Base-by-base conservation (phyloP, 2,797 vertebrate species). In the Nasua narica region DNA sequence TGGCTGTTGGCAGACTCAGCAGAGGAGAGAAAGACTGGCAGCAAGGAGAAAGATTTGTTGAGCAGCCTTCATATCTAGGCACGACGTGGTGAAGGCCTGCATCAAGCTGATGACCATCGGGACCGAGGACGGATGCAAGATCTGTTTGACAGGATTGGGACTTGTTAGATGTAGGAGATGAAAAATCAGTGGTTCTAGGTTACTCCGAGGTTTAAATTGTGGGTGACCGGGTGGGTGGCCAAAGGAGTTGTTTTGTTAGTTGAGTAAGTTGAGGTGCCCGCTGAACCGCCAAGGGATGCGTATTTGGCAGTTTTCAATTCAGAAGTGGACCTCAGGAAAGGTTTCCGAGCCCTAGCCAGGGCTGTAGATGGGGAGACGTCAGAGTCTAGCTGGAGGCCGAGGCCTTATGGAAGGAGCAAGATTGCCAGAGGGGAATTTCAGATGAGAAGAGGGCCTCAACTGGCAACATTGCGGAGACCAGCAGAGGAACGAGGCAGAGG, bases 401-500 rank as follows among this genome's bases (percentile, higher is more conserved):
- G 48, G 69, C 48, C 37, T 76, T 72, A 58, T 37, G 48, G 18
- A 67, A 35, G 50, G 90, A 62, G 58, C 19, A 48, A 56, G 50
- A 72, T 58, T 52, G 50, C 43, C 35, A 50, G 4, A 52, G 11
- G 43, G 67, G 23, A 43, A 81, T 69, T 96, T 96, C 50, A 79
- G 1, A 29, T 10, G 60, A 76, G 72, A 56, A 56, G 94, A 46
- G 14, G 90, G 21, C 88, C 62, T 60, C 14, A 16, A 6, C 46
- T 29, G 48, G 74, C 25, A 58, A 4, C 21, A 6, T 7, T 48
- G 18, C 69, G n/a, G 90, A 91, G 67, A 25, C 43, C 29, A 11
- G 29, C 37, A 50, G 82, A 79, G 56, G 43, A 0, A 46, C 60
- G 70, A 37, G 14, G 32, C 40, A 32, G 62, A 27, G 85, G 48